Base-by-base conservation (phyloP, 2,797 vertebrate species). In the Propithecus perrieri region DNA sequence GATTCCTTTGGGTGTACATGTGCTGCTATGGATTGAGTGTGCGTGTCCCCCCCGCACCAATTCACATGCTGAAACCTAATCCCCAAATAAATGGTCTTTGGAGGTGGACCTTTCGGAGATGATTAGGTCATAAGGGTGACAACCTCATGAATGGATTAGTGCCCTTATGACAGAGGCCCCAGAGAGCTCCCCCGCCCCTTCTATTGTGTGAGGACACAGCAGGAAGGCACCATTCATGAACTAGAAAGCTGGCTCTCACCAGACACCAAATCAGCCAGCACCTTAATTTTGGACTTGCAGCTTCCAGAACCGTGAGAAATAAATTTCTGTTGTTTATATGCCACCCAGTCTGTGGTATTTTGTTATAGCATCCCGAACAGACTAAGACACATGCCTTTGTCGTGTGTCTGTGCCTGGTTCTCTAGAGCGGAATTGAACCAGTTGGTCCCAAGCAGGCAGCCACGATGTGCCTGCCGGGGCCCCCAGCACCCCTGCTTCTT, bases 41-140 rank as follows among this genome's bases (percentile, higher is more conserved):
- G 63, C n/a, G 43, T 61, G 38, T 26, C 5, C 4, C 18, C 13
- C 12, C n/a, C 4, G 9, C 1, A 2, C 3, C 8, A 33, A 33
- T 48, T 46, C 22, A 15, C 57, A 18, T 35, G 28, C 33, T 59
- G 87, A 90, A 57, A 43, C 20, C 4, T 63, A 55, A 65, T 74
- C 41, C 12, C 59, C n/a, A 35, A 6, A 24, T 46, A 11, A 8
- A 4, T 50, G 20, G 22, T 57, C 15, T 43, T 43, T 41, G 78
- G 78, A 80, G 38, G 10, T 61, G 26, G 38, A 14, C 33, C n/a
- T 71, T 26, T 85, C 41, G 41, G 48, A 89, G 33, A 24, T 55
- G 22, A 38, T n/a, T 15, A 65, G 69, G 35, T 67, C 41, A 20
- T 50, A 33, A 28, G 33, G n/a, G 41, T 69, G 15, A 41, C 38